These are phyloP conservation scores for Fissipunctia ypsillon DNA, from an alignment of 2,888 invertebrate species.

Conservation along the genomic window DNA sequence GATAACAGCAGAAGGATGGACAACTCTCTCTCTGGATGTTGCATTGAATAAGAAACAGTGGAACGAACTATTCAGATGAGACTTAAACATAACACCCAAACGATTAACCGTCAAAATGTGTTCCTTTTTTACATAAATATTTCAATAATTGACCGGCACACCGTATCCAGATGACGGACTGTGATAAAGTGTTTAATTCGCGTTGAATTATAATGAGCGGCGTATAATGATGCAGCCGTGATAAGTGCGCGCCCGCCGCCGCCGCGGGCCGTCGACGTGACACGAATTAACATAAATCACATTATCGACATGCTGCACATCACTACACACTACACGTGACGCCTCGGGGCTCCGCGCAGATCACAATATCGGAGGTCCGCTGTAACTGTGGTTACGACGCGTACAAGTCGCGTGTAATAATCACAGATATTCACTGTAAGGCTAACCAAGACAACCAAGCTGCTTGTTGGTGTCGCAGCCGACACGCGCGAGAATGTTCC, in stretches of 20 bases:
- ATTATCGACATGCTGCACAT: slow-evolving; percentile 46
- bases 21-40: not conserved
- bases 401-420: not conserved
- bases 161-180: slow-evolving; percentile 42
- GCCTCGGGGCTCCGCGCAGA: slow-evolving; percentile 24
- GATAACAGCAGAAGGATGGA: too few relatives aligned
- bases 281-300: slow-evolving; percentile 56
- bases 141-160: slow-evolving; percentile 43
- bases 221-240: slow-evolving; percentile 52
- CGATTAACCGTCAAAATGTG: slow-evolving; percentile 12
- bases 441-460: not conserved
- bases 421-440: slow-evolving; percentile 4
- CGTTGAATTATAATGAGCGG: slow-evolving; percentile 59
- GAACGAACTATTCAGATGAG: not conserved
- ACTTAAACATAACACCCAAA: slow-evolving; percentile 5
- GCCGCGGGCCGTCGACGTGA: slow-evolving; percentile 16
- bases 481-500: not conserved
- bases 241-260: slow-evolving; percentile 34
- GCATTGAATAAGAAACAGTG: not conserved
- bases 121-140: slow-evolving; percentile 11
- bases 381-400: slow-evolving; percentile 7
- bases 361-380: not conserved
- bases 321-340: slow-evolving; percentile 15
- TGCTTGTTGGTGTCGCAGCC: not conserved
- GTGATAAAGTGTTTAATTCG: slow-evolving; percentile 55